phyloP scores from a whole-genome alignment of 1,140 invertebrate species.

The Brachionus angularis region DNA sequence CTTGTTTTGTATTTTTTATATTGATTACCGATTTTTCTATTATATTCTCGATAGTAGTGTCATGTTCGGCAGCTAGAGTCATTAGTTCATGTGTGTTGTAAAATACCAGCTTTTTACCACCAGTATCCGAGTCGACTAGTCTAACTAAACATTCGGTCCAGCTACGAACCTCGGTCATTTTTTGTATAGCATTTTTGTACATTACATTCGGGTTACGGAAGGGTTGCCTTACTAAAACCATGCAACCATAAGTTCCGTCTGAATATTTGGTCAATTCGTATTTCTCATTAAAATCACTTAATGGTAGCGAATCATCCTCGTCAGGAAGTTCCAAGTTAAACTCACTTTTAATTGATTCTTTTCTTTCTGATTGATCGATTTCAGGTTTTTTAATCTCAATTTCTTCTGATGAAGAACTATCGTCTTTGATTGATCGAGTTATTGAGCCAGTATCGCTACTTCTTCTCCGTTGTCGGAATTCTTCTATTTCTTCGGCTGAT shows the following conservation, averaged over 20 bases:
- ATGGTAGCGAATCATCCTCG: constrained; percentile 36
- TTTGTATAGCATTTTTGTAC: constrained; percentile 27
- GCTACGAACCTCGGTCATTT: constrained; percentile 32
- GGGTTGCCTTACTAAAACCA: constrained; percentile 27
- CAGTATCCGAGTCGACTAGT: constrained; percentile 16
- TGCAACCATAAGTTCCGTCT: constrained; percentile 32
- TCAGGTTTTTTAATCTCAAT: background rate
- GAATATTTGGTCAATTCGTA: constrained; percentile 15
- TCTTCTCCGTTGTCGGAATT: background rate
- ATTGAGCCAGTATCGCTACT: constrained; percentile 14
- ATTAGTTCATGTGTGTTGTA: constrained; percentile 35
- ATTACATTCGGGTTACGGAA: constrained; percentile 33
- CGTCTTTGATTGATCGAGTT: constrained; percentile 16
- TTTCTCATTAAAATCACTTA: constrained; percentile 39
- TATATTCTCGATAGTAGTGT: constrained; percentile 17
- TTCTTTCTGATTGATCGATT: background rate
- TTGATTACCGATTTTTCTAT: constrained; percentile 8
- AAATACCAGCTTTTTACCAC: constrained; percentile 16
- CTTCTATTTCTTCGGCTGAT: constrained; percentile 38
- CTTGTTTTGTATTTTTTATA: background rate
- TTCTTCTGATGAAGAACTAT: background rate
- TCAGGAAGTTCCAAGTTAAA: constrained; percentile 42
- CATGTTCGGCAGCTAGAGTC: constrained; percentile 12
- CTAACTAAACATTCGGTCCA: constrained; percentile 38
- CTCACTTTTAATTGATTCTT: constrained; percentile 16